A percentile compares a stretch with the other conserved stretches of the same genome.
Evolutionary conservation across 1,140 invertebrate species (phyloP).

Genomic region (Pemphigus obesinymphae): DNA sequence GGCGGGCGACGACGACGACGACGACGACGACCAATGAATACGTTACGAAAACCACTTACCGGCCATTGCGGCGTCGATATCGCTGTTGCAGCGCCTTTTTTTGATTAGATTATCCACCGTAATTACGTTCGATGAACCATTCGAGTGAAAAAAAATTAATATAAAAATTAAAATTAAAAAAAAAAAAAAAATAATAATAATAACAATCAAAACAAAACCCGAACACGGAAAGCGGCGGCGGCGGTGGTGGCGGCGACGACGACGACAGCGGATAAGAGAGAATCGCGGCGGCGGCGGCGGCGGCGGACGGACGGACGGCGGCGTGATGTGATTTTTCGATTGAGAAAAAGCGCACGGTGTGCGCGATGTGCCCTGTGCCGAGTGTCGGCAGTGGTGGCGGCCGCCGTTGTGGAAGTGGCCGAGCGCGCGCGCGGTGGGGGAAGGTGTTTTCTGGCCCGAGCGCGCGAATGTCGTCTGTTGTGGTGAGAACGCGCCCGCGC

Average conservation of each 20-base stretch:
- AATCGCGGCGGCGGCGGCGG: background rate
- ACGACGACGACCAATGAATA: background rate
- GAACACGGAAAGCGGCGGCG: background rate
- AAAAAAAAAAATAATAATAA: background rate
- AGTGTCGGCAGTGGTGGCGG: background rate
- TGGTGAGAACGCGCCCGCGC: background rate
- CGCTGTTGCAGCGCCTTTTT: slow-evolving; percentile 40
- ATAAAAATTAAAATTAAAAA: background rate
- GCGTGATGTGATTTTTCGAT: slow-evolving; percentile 34
- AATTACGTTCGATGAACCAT: slow-evolving; percentile 39
- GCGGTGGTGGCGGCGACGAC: background rate
- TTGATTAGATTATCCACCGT: slow-evolving; percentile 42
- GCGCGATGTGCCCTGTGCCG: background rate
- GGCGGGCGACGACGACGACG: background rate
- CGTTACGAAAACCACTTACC: slow-evolving; percentile 25
- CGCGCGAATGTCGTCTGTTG: background rate
- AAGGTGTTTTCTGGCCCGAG: background rate
- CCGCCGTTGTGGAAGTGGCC: background rate
- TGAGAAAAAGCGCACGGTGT: slow-evolving; percentile 11
- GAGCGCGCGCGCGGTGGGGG: background rate
- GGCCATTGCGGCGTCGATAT: slow-evolving; percentile 39
- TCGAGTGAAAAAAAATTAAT: background rate
- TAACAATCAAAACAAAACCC: slow-evolving; percentile 28
- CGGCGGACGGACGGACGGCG: background rate
- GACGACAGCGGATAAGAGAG: background rate